Conservation (phyloP, 2,113 vertebrate species). For the Cololabis saira region DNA sequence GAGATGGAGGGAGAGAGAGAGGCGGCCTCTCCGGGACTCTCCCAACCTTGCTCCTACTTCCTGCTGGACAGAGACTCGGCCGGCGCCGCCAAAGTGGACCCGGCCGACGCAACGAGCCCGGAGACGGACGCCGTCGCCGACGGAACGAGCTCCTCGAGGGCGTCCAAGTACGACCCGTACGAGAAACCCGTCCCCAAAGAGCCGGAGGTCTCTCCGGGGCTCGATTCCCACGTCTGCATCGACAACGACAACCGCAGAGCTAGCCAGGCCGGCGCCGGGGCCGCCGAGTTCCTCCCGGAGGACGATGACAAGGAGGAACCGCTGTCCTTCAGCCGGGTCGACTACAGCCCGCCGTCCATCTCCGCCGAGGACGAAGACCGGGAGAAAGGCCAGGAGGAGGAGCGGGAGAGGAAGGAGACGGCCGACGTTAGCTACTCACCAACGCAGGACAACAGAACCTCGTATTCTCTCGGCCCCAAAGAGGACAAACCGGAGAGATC, state of each 20-base stretch:
- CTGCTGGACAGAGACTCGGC: slow-evolving; percentile 63
- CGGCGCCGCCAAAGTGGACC: slow-evolving; percentile 34
- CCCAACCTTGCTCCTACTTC: slow-evolving; percentile 71
- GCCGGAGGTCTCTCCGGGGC: slow-evolving; percentile 40
- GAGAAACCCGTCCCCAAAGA: slow-evolving; percentile 77
- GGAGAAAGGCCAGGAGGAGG: slow-evolving; percentile 75
- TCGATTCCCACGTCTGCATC: slow-evolving; percentile 61
- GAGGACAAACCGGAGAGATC: slow-evolving; percentile 78
- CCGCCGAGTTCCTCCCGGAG: slow-evolving; percentile 65
- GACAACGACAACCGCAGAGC: slow-evolving; percentile 75
- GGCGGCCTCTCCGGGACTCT: slow-evolving; percentile 75
- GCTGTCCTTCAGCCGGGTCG: slow-evolving; percentile 66
- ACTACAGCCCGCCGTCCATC: slow-evolving; percentile 67
- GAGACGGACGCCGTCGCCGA: slow-evolving; percentile 22
- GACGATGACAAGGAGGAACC: slow-evolving; percentile 77
- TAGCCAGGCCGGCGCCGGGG: slow-evolving; percentile 60
- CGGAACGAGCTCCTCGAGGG: slow-evolving; percentile 50
- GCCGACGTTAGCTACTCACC: slow-evolving; percentile 85
- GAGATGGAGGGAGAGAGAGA: slow-evolving; percentile 81
- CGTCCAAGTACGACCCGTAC: slow-evolving; percentile 81
- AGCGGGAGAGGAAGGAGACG: slow-evolving; percentile 83
- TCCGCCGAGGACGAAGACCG: slow-evolving; percentile 64
- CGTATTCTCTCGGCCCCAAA: slow-evolving; percentile 66
- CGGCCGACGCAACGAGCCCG: slow-evolving; percentile 20
- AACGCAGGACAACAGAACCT: slow-evolving; percentile 83